Base-by-base conservation (phyloP, 2,888 invertebrate species). In the Crioceris asparagi region DNA sequence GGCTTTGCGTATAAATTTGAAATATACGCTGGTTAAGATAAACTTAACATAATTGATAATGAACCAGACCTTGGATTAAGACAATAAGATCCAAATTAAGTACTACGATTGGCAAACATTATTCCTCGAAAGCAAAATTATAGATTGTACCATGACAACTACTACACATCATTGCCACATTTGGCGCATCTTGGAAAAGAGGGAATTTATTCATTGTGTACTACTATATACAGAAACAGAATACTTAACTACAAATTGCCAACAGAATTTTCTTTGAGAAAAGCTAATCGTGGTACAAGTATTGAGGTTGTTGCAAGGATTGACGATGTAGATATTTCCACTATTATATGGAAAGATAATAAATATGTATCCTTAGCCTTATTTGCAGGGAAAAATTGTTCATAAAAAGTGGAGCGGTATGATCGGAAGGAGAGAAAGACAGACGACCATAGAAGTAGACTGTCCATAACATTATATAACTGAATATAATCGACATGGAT, bases 321-420 rank as follows among this genome's bases (percentile, higher is more conserved):
- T 29, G 14, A 29, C 11, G 29, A 11, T 29, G 29, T 29, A 6
- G 29, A 29, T 15, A 29, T 41, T 14, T 39, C 35, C n/a, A 25
- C 27, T 4, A 17, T 39, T 17, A 15, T 30, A 6, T 31, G 38
- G 38, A 35, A 29, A 21, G 15, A 36, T 29, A 40, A 36, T 21
- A 40, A 40, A 30, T 29, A 32, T 37, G 32, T 37, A n/a, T n/a
- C 32, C 14, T 11, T 32, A 11, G 36, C 40, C 7, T 19, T 32
- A 17, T 40, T 32, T 40, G 32, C 26, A 8, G 34, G 37, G 16
- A 35, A 38, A 32, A 26, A 35, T 37, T 12, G n/a, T 18, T 17
- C 19, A 16, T 11, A 36, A 29, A 29, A 19, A 30, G 4, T 18
- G 30, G 15, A 30, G n/a, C n/a, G 29, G 14, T 36, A 11, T 19